A percentile compares a stretch with the other conserved stretches of the same genome.
Conservation (phyloP, 2,888 invertebrate species). For the Nowickia ferox region DNA sequence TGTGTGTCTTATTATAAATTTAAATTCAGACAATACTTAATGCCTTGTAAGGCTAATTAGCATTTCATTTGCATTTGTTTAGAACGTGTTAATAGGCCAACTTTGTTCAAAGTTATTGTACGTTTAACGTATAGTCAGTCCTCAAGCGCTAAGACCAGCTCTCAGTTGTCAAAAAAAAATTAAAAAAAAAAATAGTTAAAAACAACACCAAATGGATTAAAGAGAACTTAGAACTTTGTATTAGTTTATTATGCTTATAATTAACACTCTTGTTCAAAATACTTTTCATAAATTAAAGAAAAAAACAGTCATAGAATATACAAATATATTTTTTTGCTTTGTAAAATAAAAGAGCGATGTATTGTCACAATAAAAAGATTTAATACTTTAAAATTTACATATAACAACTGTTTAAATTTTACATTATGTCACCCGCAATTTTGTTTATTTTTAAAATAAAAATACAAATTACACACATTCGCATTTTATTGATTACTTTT, state of each 20-base stretch:
- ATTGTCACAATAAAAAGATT: constrained; percentile 3
- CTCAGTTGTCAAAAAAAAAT: constrained; percentile 25
- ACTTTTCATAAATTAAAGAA: constrained; percentile 18
- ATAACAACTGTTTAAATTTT: constrained; percentile 33
- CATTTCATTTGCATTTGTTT: constrained; percentile 64
- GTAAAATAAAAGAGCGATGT: constrained; percentile 5
- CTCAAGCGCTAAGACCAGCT: background rate
- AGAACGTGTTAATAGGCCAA: constrained; percentile 63
- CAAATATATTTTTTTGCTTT: background rate
- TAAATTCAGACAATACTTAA: constrained; percentile 16
- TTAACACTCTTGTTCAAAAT: constrained; percentile 42
- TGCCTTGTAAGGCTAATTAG: constrained; percentile 50
- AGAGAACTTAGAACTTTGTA: constrained; percentile 8
- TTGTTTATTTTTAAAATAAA: background rate
- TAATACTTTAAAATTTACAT: constrained; percentile 44
- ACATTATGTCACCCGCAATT: constrained; percentile 42
- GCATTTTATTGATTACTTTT: constrained; percentile 25
- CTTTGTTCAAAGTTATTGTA: constrained; percentile 16
- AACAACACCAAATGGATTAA: constrained; percentile 2
- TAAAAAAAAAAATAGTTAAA: constrained; percentile 6
- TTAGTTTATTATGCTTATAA: constrained; percentile 35
- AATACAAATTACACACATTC: background rate
- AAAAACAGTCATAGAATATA: background rate
- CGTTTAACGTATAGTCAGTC: constrained; percentile 25
- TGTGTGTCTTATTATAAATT: background rate